Base-by-base conservation (phyloP, 1,140 invertebrate genomes). In the Rhopalosiphum padi region DNA sequence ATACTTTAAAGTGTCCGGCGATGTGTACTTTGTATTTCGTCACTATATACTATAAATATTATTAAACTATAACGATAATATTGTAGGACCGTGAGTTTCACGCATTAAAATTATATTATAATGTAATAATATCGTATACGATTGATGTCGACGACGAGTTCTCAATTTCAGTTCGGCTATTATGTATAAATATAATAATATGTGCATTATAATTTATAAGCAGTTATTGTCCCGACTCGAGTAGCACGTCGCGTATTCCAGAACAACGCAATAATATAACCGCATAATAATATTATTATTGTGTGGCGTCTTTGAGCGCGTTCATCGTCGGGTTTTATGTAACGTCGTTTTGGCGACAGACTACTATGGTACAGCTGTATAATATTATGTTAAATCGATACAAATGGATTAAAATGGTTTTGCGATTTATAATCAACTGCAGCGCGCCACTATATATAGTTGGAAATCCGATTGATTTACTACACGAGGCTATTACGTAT, bases 21-120 rank as follows among this genome's bases (percentile, higher is more conserved):
- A 89, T 25, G 53, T 55, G 87, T n/a, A 89, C 35, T 41, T 89
- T 55, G 35, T 89, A 37, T 89, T 89, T 89, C 87, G 87, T 89
- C 87, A 89, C 87, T 53, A 8, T 53, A 8, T 35, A 23, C n/a
- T n/a, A 87, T 2, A 77, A 77, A 35, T 77, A 35, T 77, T 77
- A 77, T 77, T n/a, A 77, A 77, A 77, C 2, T 77, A 35, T 18
- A 77, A 77, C 6, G 60, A n/a, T 18, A 18, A 77, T 77, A 77
- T 77, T 77, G 60, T n/a, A 35, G n/a, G n/a, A 30, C 60, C 25
- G 0, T 1, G 25, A 9, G 55, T 30, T 60, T 68, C 11, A 18
- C 3, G 60, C 3, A 30, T n/a, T 77, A 30, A 6, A 18, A 77
- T 35, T 77, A 18, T 68, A 68, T 48, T 48, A 23, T 35, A 77